These are phyloP conservation scores for Rhyacophila brunnea DNA, from an alignment of 1,140 invertebrate genomes.

Conservation along the genomic window DNA sequence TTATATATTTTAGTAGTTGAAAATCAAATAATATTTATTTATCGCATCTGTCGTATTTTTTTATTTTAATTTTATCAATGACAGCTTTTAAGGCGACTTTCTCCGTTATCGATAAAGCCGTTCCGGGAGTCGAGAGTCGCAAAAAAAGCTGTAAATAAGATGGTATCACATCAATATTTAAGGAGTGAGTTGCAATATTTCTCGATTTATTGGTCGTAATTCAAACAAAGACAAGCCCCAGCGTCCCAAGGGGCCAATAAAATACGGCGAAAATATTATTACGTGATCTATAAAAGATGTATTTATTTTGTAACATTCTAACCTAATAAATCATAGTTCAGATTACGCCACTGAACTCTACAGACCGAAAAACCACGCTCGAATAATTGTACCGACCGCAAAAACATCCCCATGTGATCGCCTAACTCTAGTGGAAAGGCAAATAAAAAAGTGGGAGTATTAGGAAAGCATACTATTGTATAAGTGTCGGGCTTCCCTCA, in stretches of 20 bases:
- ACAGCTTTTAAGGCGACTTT: too few relatives aligned
- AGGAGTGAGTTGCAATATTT: not conserved
- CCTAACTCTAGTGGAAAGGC: not conserved
- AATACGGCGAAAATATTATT: slow-evolving; percentile 19
- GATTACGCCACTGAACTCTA: slow-evolving; percentile 9
- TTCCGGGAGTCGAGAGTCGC: too few relatives aligned
- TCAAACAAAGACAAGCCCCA: slow-evolving; percentile 2
- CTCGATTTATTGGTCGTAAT: not conserved
- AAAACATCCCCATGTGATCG: not conserved
- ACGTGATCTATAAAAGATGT: slow-evolving; percentile 23
- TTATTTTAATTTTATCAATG: too few relatives aligned
- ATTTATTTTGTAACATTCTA: slow-evolving; percentile 16
- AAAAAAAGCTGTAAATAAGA: too few relatives aligned
- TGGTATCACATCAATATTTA: too few relatives aligned
- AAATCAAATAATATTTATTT: too few relatives aligned
- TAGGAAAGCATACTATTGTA: not conserved
- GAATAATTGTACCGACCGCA: not conserved
- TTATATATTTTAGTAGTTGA: too few relatives aligned
- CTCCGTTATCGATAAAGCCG: too few relatives aligned
- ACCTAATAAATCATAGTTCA: slow-evolving; percentile 24
- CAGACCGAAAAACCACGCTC: not conserved
- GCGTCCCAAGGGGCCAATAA: slow-evolving; percentile 13
- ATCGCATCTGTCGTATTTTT: too few relatives aligned
- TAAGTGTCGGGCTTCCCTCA: not conserved
- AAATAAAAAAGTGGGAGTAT: slow-evolving; percentile 4